Base-by-base conservation (phyloP, 37 sponge, comb jelly and placozoan species). In the Aphrocallistes beatrix region DNA sequence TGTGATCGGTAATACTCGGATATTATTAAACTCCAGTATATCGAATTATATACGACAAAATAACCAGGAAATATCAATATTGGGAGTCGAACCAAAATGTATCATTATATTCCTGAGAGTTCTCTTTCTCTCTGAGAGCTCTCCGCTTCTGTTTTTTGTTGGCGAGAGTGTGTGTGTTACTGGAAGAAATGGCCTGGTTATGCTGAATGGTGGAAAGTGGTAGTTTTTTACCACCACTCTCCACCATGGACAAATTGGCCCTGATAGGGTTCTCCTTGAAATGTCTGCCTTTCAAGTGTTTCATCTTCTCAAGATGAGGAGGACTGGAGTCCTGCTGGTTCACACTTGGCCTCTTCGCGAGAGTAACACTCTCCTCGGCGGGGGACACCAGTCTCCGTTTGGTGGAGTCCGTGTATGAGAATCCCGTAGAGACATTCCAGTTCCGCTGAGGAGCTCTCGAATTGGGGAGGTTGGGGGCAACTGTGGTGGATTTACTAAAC, bases 61-160 rank as follows among this genome's bases (percentile, higher is more conserved):
- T n/a, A n/a, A n/a, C n/a, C n/a, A n/a, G n/a, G n/a, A n/a, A 32
- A 60, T 60, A 19, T 25, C 3, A 60, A 60, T 25, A 13, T 60
- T 60, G n/a, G 8, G 75, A 60, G n/a, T 60, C 75, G 75, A 60
- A 60, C 75, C 75, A 60, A 28, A 60, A 60, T 25, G 75, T 60
- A 60, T 60, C 75, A 60, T 19, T 60, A 28, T 13, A 60, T 16
- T 42, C 13, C 10, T 60, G 28, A 60, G 75, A 60, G n/a, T 60
- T 60, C 75, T 60, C 75, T 13, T 60, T 60, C 6, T 19, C 25
- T 60, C n/a, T 60, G 3, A 60, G n/a, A 60, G 10, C n/a, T 6
- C 21, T 60, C n/a, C 75, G 75, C n/a, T 13, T 60, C 32, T 60
- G 75, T 13, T 60, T 60, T 28, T 60, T 60, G 8, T 60, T 30